Evolutionary conservation across 2,888 invertebrate genomes (phyloP), one percentile per base, ranked within the genome.

Genomic region (Eumerus sabulonum): DNA sequence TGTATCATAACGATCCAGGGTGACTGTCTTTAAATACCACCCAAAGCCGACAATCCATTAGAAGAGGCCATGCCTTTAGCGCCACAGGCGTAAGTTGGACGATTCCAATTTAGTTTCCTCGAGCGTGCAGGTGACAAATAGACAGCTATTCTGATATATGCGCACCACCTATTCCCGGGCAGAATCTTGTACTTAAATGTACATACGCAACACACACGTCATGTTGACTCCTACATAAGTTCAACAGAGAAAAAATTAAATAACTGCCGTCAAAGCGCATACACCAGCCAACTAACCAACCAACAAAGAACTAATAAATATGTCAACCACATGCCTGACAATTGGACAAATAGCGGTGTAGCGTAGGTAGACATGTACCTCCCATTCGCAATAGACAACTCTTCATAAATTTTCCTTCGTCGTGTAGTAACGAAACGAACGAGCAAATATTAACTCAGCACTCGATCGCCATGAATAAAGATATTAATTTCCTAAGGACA

Each of bases 371-470:
- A 47, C 59, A 47, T 9, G n/a, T 47, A 54, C 51, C 42, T 38
- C 36, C 42, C 2, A 14, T 53, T 53, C 17, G 50, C 35, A 40
- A n/a, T 47, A 47, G 47, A 36, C 51, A 70, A 57, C 27, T 27
- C 3, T 7, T 27, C 27, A 64, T 71, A 53, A 13, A 59, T 64
- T 64, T 54, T 9, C 40, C 36, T 42, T 54, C 36, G 48, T 53
- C 45, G 51, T 35, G 54, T 42, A 51, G 56, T 47, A 62, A 71
- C 40, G 11, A 19, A 57, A 45, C 57, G 36, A 59, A 73, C 48
- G 62, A 60, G 59, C 73, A 73, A 73, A 79, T 73, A 67, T 73
- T 73, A 60, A 57, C 77, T 63, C 47, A 64, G 77, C 77, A 77
- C 47, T 62, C 57, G 60, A 60, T n/a, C 36, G n/a, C 27, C 47